Conservation (phyloP, 2,113 vertebrate genomes). For the Oryctolagus cuniculus region DNA sequence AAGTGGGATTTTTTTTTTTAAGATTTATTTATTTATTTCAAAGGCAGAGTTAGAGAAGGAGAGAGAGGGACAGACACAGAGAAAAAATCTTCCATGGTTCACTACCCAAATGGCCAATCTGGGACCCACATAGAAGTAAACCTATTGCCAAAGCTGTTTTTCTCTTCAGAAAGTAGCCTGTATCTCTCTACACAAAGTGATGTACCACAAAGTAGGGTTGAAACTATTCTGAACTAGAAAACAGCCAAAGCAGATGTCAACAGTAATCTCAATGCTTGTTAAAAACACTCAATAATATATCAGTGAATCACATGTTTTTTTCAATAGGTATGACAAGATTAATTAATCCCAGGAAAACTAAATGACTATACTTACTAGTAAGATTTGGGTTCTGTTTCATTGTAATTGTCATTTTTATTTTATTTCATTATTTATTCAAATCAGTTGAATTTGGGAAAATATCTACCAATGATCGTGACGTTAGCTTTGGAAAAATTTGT, state of each 20-base stretch:
- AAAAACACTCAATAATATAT: slow-evolving; percentile 42
- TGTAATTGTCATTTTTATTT: slow-evolving; percentile 55
- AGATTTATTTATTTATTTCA: no score
- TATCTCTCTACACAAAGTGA: slow-evolving; percentile 10
- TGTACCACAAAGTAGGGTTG: slow-evolving; percentile 1
- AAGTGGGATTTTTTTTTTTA: neutral
- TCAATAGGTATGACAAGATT: slow-evolving; percentile 28
- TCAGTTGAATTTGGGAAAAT: slow-evolving; percentile 51
- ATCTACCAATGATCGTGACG: slow-evolving; percentile 26
- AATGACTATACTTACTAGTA: neutral
- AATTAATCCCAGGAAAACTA: neutral
- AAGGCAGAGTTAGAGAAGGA: no score
- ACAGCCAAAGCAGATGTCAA: slow-evolving; percentile 58
- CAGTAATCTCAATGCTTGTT: slow-evolving; percentile 7
- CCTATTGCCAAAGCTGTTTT: neutral
- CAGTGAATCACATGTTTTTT: slow-evolving; percentile 34
- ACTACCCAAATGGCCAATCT: no score
- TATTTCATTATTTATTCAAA: slow-evolving; percentile 58
- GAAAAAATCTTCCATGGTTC: no score
- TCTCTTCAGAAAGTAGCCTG: slow-evolving; percentile 2
- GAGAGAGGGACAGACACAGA: no score
- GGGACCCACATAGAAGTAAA: neutral
- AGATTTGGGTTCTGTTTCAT: slow-evolving; percentile 57
- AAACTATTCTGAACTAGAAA: slow-evolving; percentile 56
- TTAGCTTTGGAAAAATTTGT: slow-evolving; percentile 56